Base-by-base conservation (phyloP, 2,113 vertebrate species). In the Corydoras sp. region DNA sequence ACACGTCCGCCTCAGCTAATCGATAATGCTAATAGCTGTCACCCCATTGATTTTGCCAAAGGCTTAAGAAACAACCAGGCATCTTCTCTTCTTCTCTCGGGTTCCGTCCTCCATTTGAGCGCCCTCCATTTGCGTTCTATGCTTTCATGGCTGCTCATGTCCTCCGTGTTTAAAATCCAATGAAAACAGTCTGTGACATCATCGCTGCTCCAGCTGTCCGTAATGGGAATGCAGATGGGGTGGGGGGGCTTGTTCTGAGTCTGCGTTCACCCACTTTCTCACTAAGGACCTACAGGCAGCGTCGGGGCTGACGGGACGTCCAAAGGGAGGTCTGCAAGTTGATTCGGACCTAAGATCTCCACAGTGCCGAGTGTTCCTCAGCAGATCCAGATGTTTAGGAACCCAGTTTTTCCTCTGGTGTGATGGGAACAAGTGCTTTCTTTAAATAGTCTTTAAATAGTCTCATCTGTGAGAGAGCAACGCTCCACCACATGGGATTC, bases 11-110 rank as follows among this genome's bases (percentile, higher is more conserved):
- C 73, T 62, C 66, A 13, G 65, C 66, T 62, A 63, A 79, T 79
- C 77, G 76, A 79, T 79, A 79, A 79, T 79, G 77, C n/a, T 79
- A 79, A 79, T 79, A 66, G 73, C 61, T 2, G 67, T 58, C 50
- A 18, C 43, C 65, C 55, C 65, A 79, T 79, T 72, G 77, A 79
- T 79, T 76, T 79, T 72, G 24, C 35, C 31, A 74, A 79, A 71
- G 32, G 51, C 64, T 69, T 79, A 73, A 65, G 66, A 72, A 76
- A 64, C 65, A 68, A 14, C 24, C 51, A 79, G 71, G 77, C 62
- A 60, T 66, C 61, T 62, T 70, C 60, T 59, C 69, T n/a, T n/a
- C n/a, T n/a, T n/a, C n/a, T n/a, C 14, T n/a, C 74, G 7, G 74
- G 62, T 56, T 67, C 64, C 61, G 14, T 10, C 32, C 32, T 35